phyloP scores from a whole-genome alignment of 2,888 invertebrate species.

The Himalopsyche japonica region DNA sequence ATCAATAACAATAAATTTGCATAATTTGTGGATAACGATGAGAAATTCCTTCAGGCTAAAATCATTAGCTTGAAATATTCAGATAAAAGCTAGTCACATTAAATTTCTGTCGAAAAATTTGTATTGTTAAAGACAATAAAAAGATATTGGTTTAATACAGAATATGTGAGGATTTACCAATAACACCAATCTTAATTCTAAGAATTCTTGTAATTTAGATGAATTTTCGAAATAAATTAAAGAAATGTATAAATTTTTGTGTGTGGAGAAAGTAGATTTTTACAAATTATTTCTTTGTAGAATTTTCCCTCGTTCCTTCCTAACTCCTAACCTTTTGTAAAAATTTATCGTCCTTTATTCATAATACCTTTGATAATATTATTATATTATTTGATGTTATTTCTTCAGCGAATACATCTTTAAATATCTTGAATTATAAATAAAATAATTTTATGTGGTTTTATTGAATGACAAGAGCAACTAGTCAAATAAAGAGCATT shows the following conservation, averaged over 20 bases:
- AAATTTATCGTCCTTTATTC: background rate
- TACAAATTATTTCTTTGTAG: background rate
- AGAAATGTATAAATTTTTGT: background rate
- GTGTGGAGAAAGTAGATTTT: background rate
- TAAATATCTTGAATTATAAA: background rate
- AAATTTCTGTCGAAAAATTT: background rate
- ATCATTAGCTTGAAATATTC: no score
- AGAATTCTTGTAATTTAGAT: constrained; percentile 15
- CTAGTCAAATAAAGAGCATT: no score
- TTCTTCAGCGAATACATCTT: background rate
- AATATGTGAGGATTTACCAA: constrained; percentile 30
- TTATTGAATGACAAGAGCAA: background rate
- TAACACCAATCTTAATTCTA: constrained; percentile 38
- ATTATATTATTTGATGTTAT: background rate
- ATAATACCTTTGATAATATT: background rate
- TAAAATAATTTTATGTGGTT: background rate
- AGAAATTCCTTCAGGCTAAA: no score
- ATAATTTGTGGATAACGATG: no score
- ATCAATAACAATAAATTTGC: no score
- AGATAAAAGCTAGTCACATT: background rate
- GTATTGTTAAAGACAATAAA: constrained; percentile 6
- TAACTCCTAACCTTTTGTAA: background rate
- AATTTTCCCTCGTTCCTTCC: background rate
- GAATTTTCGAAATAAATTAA: background rate
- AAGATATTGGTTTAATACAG: constrained; percentile 4